phyloP scores from a whole-genome alignment of 2,113 vertebrate species.

The Pipa parva region DNA sequence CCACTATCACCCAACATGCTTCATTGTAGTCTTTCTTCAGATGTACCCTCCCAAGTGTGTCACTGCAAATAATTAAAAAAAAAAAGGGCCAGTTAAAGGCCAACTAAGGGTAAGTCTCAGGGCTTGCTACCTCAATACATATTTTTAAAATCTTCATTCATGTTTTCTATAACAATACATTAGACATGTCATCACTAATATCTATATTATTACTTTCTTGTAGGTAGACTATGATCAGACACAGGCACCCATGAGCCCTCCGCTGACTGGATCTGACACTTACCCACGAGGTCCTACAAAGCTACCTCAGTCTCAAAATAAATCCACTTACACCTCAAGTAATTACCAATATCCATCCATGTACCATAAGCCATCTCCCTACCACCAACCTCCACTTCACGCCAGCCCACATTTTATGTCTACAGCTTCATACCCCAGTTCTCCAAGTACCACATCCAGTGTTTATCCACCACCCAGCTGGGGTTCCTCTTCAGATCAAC shows the following conservation, averaged over 20 bases:
- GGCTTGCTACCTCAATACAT: neutral
- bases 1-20: too few species aligned
- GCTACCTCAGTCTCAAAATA: conserved; percentile 92
- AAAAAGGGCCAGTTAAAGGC: neutral
- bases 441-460: conserved; percentile 81
- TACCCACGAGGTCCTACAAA: conserved; percentile 86
- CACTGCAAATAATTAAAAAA: too few species aligned
- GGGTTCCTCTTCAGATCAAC: conserved; percentile 90
- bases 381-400: conserved; percentile 80
- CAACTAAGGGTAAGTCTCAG: neutral
- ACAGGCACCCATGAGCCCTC: conserved; percentile 79
- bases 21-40: too few species aligned
- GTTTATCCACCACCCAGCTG: conserved; percentile 90
- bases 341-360: conserved; percentile 82
- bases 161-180: neutral
- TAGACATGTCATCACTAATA: neutral
- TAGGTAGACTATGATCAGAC: conserved; percentile 88
- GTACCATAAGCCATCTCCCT: conserved; percentile 82
- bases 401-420: conserved; percentile 86
- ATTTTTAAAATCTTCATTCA: too few species aligned
- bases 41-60: too few species aligned
- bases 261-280: conserved; percentile 78
- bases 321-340: conserved; percentile 76
- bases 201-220: neutral
- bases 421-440: conserved; percentile 88